Evolutionary conservation across 2,888 invertebrate genomes (phyloP).

Genomic region (Phyto melanocephala): DNA sequence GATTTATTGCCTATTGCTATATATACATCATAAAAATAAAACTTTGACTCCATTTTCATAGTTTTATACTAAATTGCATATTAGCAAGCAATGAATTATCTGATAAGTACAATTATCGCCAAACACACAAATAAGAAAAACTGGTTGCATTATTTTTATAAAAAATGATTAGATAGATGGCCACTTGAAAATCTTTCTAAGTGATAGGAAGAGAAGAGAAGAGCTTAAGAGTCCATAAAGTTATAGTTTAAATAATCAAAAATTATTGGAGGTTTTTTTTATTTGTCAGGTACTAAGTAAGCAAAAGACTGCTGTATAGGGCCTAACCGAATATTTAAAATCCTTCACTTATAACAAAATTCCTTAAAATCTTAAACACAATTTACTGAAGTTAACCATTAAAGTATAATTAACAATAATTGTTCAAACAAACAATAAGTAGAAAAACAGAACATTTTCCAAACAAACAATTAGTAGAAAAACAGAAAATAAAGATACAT

Average conservation of each 20-base stretch:
- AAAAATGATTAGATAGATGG: conserved; percentile 24
- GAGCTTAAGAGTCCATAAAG: not conserved
- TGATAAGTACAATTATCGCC: conserved; percentile 46
- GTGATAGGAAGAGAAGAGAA: not conserved
- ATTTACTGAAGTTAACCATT: too few species aligned
- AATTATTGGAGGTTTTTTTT: conserved; percentile 18
- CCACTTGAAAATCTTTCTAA: not conserved
- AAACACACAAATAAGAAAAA: conserved; percentile 19
- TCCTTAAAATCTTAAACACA: too few species aligned
- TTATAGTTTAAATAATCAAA: not conserved
- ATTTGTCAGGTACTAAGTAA: too few species aligned
- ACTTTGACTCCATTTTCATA: not conserved
- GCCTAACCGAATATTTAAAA: too few species aligned
- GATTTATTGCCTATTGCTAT: conserved; percentile 13
- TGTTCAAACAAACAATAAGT: too few species aligned
- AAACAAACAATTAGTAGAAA: too few species aligned
- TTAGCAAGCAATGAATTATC: conserved; percentile 41
- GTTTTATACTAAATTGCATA: not conserved
- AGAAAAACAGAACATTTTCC: too few species aligned
- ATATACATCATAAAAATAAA: conserved; percentile 4
- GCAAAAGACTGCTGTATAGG: too few species aligned
- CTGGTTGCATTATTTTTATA: conserved; percentile 30
- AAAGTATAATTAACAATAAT: too few species aligned
- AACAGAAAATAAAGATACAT: too few species aligned
- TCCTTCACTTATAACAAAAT: too few species aligned